Percentiles rank a stretch among this genome's conserved stretches.
Evolutionary conservation across 2,888 invertebrate species (phyloP).

Genomic region (Eupsilia transversa): DNA sequence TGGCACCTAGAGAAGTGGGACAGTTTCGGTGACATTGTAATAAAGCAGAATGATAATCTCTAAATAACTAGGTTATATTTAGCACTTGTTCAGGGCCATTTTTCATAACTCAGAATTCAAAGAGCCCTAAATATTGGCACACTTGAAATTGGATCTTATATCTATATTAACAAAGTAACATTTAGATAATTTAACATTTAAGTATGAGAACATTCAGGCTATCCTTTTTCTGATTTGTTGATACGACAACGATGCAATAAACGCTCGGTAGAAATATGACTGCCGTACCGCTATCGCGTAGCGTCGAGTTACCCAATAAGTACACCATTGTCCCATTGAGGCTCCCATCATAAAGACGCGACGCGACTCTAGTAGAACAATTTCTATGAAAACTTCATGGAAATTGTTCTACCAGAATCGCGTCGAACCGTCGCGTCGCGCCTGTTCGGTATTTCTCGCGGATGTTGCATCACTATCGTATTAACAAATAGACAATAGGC

Average conservation of each 20-base stretch:
- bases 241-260: neutral
- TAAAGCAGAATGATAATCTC: too few species aligned
- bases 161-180: neutral
- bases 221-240: neutral
- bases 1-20: neutral
- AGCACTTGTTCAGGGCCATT: neutral
- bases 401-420: too few species aligned
- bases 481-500: neutral
- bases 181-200: constrained; percentile 1
- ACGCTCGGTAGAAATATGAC: neutral
- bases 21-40: neutral
- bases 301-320: neutral
- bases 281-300: neutral
- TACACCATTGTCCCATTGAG: too few species aligned
- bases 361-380: too few species aligned
- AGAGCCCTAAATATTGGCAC: neutral
- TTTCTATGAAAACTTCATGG: too few species aligned
- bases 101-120: neutral
- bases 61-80: neutral
- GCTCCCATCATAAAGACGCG: too few species aligned
- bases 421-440: too few species aligned
- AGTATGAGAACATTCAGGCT: neutral
- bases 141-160: constrained; percentile 22
- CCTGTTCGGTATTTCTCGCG: neutral
- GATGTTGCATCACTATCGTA: neutral